Conservation (phyloP, 1,140 invertebrate genomes). For the Drosophila biarmipes region DNA sequence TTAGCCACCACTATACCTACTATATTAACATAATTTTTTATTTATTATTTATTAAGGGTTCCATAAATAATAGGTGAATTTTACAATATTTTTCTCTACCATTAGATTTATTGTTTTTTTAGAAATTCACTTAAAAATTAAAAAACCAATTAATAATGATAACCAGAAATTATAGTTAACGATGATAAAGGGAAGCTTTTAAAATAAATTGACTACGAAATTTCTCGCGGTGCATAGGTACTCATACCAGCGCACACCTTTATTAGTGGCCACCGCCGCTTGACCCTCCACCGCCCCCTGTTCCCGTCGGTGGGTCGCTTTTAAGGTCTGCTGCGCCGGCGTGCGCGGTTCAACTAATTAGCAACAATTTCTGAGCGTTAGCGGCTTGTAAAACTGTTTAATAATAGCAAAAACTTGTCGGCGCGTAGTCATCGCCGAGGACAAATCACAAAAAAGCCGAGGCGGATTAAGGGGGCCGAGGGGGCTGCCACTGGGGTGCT, state of each 20-base stretch:
- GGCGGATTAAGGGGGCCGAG: constrained; percentile 5
- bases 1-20: too few species aligned
- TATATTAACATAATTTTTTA: too few species aligned
- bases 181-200: too few species aligned
- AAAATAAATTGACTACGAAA: too few species aligned
- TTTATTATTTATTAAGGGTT: too few species aligned
- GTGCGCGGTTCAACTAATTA: constrained; percentile 76
- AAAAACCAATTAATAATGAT: too few species aligned
- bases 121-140: too few species aligned
- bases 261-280: constrained; percentile 24
- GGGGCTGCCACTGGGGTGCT: constrained; percentile 40
- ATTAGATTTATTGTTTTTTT: too few species aligned
- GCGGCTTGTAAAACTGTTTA: constrained; percentile 81
- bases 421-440: constrained; percentile 50
- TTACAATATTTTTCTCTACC: too few species aligned
- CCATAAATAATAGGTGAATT: too few species aligned
- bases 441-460: constrained; percentile 35
- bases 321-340: constrained; percentile 78
- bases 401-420: constrained; percentile 58
- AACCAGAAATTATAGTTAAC: too few species aligned
- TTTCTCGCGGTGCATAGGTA: constrained; percentile 17
- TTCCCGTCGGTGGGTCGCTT: constrained; percentile 38
- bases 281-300: constrained; percentile 2
- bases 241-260: constrained; percentile 28
- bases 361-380: constrained; percentile 80